A percentile compares a stretch with the other conserved stretches of the same genome.
These are phyloP conservation scores for Cataglyphis cursor DNA, from an alignment of 2,888 invertebrate genomes.

Conservation along the genomic window DNA sequence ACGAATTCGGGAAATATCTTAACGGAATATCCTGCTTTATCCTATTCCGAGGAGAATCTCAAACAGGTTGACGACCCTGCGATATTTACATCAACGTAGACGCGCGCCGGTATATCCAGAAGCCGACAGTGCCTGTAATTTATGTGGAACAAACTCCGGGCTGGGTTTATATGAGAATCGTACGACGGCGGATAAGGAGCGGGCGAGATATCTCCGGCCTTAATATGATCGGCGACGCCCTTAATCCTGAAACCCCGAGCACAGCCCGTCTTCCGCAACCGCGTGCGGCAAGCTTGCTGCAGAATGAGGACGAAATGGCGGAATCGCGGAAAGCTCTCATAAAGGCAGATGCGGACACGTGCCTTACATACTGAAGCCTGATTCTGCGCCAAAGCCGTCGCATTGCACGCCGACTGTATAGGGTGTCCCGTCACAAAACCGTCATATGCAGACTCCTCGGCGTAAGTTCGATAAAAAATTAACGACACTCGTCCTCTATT, in stretches of 20 bases:
- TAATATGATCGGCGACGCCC: conserved; percentile 82
- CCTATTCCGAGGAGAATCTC: background rate
- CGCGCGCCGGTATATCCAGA: conserved; percentile 25
- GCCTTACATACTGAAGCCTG: conserved; percentile 84
- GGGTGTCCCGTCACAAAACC: conserved; percentile 66
- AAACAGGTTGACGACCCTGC: conserved; percentile 67
- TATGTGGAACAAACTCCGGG: conserved; percentile 75
- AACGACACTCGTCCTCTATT: background rate
- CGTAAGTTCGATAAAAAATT: background rate
- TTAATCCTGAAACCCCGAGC: conserved; percentile 79
- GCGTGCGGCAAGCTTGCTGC: conserved; percentile 71
- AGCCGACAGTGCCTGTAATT: conserved; percentile 69
- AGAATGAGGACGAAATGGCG: conserved; percentile 84
- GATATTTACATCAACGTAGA: conserved; percentile 62
- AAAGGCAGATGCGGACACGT: conserved; percentile 86
- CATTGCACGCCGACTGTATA: conserved; percentile 66
- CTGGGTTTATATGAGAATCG: conserved; percentile 62
- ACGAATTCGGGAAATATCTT: background rate
- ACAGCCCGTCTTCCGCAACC: conserved; percentile 62
- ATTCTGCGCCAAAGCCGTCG: conserved; percentile 71
- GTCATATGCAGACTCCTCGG: background rate
- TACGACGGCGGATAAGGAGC: conserved; percentile 71
- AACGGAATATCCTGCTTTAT: background rate
- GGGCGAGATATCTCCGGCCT: conserved; percentile 78
- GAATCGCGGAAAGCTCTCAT: conserved; percentile 84